phyloP scores from a whole-genome alignment of 2,113 vertebrate species.

The Lepus europaeus region DNA sequence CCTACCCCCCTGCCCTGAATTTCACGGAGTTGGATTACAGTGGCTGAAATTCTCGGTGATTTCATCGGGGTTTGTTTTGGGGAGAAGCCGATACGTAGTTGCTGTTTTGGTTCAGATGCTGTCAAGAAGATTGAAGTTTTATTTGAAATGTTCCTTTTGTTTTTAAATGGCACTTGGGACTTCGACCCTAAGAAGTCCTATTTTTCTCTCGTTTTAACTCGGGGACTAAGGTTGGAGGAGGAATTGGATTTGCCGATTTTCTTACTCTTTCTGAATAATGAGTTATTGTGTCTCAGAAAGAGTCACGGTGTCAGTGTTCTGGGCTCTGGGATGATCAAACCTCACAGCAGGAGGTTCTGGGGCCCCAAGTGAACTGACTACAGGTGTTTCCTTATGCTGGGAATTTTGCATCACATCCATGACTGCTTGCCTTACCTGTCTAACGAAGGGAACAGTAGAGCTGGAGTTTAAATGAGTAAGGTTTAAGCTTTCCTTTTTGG shows the following conservation, averaged over 20 bases:
- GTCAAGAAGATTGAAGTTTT: slow-evolving; percentile 47
- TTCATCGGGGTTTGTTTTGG: slow-evolving; percentile 51
- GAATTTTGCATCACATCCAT: slow-evolving; percentile 48
- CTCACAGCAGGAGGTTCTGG: background rate
- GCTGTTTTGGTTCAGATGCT: slow-evolving; percentile 44
- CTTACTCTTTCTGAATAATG: slow-evolving; percentile 44
- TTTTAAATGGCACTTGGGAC: slow-evolving; percentile 50
- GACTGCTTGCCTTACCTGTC: background rate
- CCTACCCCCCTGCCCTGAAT: background rate
- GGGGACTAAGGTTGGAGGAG: slow-evolving; percentile 43
- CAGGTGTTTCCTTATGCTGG: background rate
- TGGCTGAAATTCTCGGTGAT: slow-evolving; percentile 57
- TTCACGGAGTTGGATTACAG: slow-evolving; percentile 69
- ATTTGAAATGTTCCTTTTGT: slow-evolving; percentile 56
- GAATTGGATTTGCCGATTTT: slow-evolving; percentile 56
- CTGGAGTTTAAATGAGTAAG: slow-evolving; percentile 65
- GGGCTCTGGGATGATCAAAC: background rate
- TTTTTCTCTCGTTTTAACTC: slow-evolving; percentile 48
- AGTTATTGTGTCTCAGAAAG: background rate
- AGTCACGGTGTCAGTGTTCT: background rate
- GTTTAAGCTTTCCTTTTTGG: slow-evolving; percentile 61
- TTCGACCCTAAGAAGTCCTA: background rate
- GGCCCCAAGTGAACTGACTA: background rate
- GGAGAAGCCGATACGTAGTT: background rate
- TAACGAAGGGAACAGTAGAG: slow-evolving; percentile 27